These are phyloP conservation scores for Gobius niger DNA, from an alignment of 2,113 vertebrate genomes.

Conservation along the genomic window DNA sequence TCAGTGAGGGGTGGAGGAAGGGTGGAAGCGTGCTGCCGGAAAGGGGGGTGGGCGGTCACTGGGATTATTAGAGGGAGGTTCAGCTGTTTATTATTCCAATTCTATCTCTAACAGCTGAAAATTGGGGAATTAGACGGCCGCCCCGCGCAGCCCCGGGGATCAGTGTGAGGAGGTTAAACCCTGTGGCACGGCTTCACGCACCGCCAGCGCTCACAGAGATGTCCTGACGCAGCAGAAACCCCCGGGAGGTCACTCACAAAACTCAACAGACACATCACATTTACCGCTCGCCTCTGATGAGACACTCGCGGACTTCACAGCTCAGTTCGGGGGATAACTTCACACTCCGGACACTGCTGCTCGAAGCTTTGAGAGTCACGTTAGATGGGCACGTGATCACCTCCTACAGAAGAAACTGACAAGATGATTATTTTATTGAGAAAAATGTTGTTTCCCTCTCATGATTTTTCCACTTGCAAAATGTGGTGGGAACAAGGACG, in stretches of 20 bases:
- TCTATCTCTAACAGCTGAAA: conserved; percentile 83
- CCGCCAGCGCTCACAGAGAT: conserved; percentile 43
- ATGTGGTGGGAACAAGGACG: no score
- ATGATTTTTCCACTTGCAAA: no score
- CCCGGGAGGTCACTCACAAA: conserved; percentile 66
- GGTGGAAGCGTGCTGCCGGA: conserved; percentile 22
- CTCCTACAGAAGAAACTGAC: background rate
- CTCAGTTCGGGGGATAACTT: conserved; percentile 42
- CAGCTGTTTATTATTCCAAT: conserved; percentile 84
- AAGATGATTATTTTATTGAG: background rate
- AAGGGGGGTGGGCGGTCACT: conserved; percentile 38
- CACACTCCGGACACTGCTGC: conserved; percentile 27
- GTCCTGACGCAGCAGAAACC: conserved; percentile 59
- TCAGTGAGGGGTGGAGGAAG: conserved; percentile 50
- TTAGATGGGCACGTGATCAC: background rate
- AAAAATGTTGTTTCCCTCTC: background rate
- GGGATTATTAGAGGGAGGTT: conserved; percentile 77
- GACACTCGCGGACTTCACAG: conserved; percentile 55
- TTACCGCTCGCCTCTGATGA: conserved; percentile 72
- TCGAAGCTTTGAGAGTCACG: background rate
- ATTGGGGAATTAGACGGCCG: conserved; percentile 75
- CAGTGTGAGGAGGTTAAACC: conserved; percentile 73
- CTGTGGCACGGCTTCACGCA: conserved; percentile 63
- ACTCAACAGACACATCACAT: conserved; percentile 74
- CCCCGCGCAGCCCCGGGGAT: conserved; percentile 61